Conservation (phyloP, 2,888 invertebrate species). For the Lithophane semibrunnea region DNA sequence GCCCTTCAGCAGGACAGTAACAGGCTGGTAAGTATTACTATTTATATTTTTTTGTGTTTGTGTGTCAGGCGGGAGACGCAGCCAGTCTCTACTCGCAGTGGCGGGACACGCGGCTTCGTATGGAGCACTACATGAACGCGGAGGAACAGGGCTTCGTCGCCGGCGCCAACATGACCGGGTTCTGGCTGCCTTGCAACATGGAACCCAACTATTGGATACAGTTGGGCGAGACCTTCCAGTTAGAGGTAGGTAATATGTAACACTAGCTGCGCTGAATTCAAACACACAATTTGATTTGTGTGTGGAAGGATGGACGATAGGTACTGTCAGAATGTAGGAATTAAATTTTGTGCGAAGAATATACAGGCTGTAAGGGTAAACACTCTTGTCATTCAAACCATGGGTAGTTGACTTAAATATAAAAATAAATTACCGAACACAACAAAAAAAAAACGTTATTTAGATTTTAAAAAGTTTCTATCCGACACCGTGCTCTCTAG, state of each 20-base stretch:
- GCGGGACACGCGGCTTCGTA: slow-evolving; percentile 80
- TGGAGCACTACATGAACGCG: slow-evolving; percentile 80
- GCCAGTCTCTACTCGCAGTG: slow-evolving; percentile 84
- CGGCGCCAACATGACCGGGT: slow-evolving; percentile 86
- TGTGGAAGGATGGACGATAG: not conserved
- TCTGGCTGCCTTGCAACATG: slow-evolving; percentile 82
- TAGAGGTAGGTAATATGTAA: slow-evolving; percentile 64
- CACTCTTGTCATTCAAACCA: too few relatives aligned
- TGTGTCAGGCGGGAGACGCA: slow-evolving; percentile 83
- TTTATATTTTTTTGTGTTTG: not conserved
- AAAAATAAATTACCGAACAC: too few relatives aligned
- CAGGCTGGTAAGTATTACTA: not conserved
- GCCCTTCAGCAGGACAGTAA: not conserved
- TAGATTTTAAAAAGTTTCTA: too few relatives aligned
- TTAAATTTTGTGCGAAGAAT: not conserved
- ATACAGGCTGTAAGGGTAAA: too few relatives aligned
- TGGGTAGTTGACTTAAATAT: too few relatives aligned
- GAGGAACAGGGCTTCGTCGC: slow-evolving; percentile 82
- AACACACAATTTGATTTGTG: not conserved
- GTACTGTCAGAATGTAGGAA: not conserved
- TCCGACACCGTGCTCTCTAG: too few relatives aligned
- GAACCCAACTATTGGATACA: slow-evolving; percentile 79
- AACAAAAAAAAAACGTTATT: too few relatives aligned
- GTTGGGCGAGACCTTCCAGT: slow-evolving; percentile 68
- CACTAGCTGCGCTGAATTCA: not conserved